Percentiles rank a stretch among this genome's conserved stretches.
phyloP scores from a whole-genome alignment of 53 echinoderm and acorn worm species.

The Zoroaster sp. region DNA sequence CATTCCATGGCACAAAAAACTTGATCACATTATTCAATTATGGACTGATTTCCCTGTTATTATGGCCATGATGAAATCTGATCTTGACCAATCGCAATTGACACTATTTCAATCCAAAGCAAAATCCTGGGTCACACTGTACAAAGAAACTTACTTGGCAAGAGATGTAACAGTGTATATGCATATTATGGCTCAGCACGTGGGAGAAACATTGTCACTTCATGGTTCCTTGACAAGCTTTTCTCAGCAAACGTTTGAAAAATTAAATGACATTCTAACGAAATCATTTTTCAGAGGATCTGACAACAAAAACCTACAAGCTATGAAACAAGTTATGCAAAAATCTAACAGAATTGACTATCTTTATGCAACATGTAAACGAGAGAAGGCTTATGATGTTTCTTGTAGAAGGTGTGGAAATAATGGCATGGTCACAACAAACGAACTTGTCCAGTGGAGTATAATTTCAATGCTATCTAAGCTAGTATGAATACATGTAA shows the following conservation, averaged over 20 bases:
- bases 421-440: background rate
- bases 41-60: slow-evolving; percentile 39
- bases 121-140: background rate
- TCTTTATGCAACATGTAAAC: background rate
- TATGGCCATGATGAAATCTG: slow-evolving; percentile 8
- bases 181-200: slow-evolving; percentile 7
- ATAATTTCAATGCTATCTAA: background rate
- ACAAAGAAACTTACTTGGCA: background rate
- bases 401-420: background rate
- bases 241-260: slow-evolving; percentile 19
- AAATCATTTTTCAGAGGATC: background rate
- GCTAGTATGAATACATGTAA: too few species aligned
- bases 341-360: background rate
- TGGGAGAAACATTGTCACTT: background rate
- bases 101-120: background rate
- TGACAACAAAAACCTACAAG: slow-evolving; percentile 1
- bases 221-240: background rate
- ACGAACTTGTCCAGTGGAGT: background rate
- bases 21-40: slow-evolving; percentile 15
- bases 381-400: background rate
- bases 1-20: slow-evolving; percentile 44
- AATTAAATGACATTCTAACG: background rate
- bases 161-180: slow-evolving; percentile 5
- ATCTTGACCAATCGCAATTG: background rate
- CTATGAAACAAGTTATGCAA: slow-evolving; percentile 20